These are phyloP conservation scores for Parazoanthus atlanticus DNA, from an alignment of 92 coral and sea anemone genomes.

Conservation along the genomic window DNA sequence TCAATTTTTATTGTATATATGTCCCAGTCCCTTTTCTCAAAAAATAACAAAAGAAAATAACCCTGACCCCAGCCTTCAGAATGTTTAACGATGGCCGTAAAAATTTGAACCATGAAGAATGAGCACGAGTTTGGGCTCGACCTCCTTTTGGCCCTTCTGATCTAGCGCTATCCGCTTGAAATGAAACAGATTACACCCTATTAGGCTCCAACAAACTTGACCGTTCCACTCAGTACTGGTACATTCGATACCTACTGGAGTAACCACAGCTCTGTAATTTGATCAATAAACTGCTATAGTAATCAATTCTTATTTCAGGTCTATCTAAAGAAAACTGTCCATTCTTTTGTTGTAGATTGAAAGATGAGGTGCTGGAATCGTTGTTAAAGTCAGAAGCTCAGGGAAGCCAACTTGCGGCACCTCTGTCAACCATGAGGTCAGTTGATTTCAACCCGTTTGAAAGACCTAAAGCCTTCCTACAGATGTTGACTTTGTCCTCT, in stretches of 20 bases:
- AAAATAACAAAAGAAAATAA: too few relatives aligned
- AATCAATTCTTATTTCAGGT: neutral
- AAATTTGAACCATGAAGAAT: too few relatives aligned
- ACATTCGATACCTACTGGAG: neutral
- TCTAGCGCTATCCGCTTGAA: too few relatives aligned
- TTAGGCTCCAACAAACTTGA: neutral
- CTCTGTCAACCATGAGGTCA: conserved; percentile 17
- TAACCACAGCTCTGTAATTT: neutral
- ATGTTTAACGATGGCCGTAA: too few relatives aligned
- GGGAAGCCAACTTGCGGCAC: neutral
- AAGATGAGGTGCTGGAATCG: conserved; percentile 46
- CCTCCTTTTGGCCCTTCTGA: too few relatives aligned
- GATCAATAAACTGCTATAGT: neutral
- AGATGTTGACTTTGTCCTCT: neutral
- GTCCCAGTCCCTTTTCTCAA: too few relatives aligned
- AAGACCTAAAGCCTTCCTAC: neutral
- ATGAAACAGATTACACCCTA: neutral
- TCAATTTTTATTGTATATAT: too few relatives aligned
- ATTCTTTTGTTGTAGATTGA: conserved; percentile 29
- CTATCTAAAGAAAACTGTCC: neutral
- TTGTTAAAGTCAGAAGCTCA: conserved; percentile 39
- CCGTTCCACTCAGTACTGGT: neutral
- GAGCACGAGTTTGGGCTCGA: too few relatives aligned
- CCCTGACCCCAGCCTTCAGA: too few relatives aligned
- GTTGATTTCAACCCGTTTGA: neutral